phyloP scores from a whole-genome alignment of 2,888 invertebrate genomes.

The Spialia ferax region DNA sequence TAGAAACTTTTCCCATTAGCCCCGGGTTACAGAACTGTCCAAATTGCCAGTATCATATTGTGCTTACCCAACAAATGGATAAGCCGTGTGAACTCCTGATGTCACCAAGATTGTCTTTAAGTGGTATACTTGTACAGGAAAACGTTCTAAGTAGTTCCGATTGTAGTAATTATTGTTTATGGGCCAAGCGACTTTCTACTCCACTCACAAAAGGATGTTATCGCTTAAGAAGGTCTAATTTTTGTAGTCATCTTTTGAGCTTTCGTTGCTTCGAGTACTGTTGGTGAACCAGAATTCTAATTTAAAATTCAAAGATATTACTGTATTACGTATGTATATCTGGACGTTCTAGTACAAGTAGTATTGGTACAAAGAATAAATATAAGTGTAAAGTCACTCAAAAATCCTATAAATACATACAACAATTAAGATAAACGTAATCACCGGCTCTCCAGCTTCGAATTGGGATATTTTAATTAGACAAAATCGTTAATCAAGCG shows the following conservation, averaged over 20 bases:
- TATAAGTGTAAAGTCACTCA: no score
- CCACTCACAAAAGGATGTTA: background rate
- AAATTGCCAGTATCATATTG: constrained; percentile 22
- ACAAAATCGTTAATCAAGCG: background rate
- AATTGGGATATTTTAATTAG: background rate
- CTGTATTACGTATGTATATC: no score
- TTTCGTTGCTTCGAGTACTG: background rate
- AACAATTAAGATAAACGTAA: no score
- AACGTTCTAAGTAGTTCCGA: constrained; percentile 6
- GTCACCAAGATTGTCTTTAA: constrained; percentile 23
- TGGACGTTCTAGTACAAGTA: no score
- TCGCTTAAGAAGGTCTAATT: background rate
- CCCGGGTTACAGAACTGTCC: constrained; percentile 17
- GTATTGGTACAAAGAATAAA: no score
- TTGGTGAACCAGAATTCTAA: background rate
- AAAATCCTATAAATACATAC: no score
- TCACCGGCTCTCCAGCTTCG: background rate
- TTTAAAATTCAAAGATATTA: no score
- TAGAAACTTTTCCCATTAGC: constrained; percentile 38
- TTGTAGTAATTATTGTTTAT: constrained; percentile 5
- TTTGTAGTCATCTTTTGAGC: background rate
- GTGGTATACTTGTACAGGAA: constrained; percentile 18
- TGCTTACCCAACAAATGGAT: constrained; percentile 19
- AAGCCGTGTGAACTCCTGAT: constrained; percentile 23
- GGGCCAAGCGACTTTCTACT: background rate